Percentiles rank a stretch among this genome's conserved stretches.
Conservation (phyloP, 2,888 invertebrate species). For the Apoda limacodes region DNA sequence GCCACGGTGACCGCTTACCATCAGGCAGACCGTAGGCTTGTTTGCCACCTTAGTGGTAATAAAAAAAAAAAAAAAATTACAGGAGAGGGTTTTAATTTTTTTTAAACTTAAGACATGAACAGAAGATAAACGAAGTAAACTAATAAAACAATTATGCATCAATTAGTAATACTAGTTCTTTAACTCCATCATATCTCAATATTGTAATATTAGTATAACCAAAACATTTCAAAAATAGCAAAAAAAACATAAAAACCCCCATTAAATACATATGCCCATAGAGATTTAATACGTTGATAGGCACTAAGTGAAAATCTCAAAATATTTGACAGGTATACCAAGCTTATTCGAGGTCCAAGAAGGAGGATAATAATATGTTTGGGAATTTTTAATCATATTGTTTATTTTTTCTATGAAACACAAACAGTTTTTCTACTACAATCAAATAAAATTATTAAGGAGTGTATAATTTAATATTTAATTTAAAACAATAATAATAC, state of each 20-base stretch:
- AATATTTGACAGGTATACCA: slow-evolving; percentile 2
- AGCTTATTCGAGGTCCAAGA: slow-evolving; percentile 2
- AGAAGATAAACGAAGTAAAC: slow-evolving; percentile 2
- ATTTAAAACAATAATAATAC: too few relatives aligned
- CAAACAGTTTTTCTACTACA: slow-evolving; percentile 9
- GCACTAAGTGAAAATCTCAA: slow-evolving; percentile 3
- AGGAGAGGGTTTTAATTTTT: slow-evolving; percentile 9
- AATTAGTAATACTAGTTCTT: slow-evolving; percentile 8
- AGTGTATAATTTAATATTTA: too few relatives aligned
- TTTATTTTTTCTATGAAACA: slow-evolving; percentile 9
- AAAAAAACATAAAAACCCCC: slow-evolving; percentile 10
- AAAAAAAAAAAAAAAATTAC: too few relatives aligned
- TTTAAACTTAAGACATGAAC: slow-evolving; percentile 9
- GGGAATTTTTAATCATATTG: slow-evolving; percentile 6
- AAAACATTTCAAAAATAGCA: too few relatives aligned
- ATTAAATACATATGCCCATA: slow-evolving; percentile 8
- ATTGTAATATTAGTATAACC: too few relatives aligned
- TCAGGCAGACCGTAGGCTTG: too few relatives aligned
- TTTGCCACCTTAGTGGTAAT: too few relatives aligned
- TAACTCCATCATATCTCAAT: slow-evolving; percentile 5
- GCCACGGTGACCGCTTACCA: too few relatives aligned
- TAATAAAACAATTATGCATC: slow-evolving; percentile 4
- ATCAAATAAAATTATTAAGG: slow-evolving; percentile 10
- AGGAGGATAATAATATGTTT: slow-evolving; percentile 7
- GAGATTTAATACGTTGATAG: slow-evolving; percentile 4